Conservation (phyloP, 2,888 invertebrate genomes). For the Peribatodes rhomboidaria region DNA sequence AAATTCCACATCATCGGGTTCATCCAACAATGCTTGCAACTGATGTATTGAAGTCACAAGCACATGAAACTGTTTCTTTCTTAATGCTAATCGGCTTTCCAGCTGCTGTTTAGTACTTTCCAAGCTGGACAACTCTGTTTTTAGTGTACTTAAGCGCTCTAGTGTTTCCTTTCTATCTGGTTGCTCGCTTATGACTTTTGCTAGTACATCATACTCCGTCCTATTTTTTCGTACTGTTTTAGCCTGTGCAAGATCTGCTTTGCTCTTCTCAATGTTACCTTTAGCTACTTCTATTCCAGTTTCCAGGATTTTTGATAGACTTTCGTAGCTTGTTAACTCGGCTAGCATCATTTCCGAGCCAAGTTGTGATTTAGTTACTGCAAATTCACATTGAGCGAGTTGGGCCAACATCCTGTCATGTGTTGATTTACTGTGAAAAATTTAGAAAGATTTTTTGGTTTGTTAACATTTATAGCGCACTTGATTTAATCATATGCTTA, state of each 20-base stretch:
- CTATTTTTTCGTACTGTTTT: slow-evolving; percentile 95
- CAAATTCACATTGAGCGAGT: slow-evolving; percentile 95
- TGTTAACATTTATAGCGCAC: background rate
- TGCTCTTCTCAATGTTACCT: slow-evolving; percentile 92
- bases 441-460: background rate
- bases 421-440: slow-evolving; percentile 86
- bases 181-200: slow-evolving; percentile 95
- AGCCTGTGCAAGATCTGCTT: slow-evolving; percentile 92
- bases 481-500: too few relatives aligned
- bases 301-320: slow-evolving; percentile 92
- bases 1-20: slow-evolving; percentile 86
- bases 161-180: slow-evolving; percentile 94
- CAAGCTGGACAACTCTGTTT: slow-evolving; percentile 90
- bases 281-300: slow-evolving; percentile 93
- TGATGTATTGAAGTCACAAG: slow-evolving; percentile 95
- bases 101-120: slow-evolving; percentile 90
- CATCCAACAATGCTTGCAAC: slow-evolving; percentile 92
- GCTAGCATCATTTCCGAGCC: slow-evolving; percentile 93
- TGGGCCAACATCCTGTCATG: slow-evolving; percentile 94
- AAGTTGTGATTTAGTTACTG: slow-evolving; percentile 93
- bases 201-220: slow-evolving; percentile 97
- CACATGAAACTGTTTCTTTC: slow-evolving; percentile 96
- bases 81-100: slow-evolving; percentile 91
- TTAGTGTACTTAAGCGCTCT: slow-evolving; percentile 89
- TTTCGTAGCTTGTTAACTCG: slow-evolving; percentile 93